A percentile compares a stretch with the other conserved stretches of the same genome.
Evolutionary conservation across 2,113 vertebrate genomes (phyloP).

Genomic region (Triplophysa siluroides): DNA sequence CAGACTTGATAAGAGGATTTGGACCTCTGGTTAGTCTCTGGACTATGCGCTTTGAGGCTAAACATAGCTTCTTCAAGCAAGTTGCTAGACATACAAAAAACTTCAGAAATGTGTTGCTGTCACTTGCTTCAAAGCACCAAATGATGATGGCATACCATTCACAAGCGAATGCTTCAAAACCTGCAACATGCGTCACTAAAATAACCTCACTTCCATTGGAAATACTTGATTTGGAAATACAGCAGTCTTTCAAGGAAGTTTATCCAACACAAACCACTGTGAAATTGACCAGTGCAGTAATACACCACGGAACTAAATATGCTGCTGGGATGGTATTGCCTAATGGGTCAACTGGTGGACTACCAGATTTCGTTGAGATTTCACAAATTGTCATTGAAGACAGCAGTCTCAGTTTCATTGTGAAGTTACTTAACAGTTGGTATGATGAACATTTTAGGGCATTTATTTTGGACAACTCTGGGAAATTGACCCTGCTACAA

Average conservation of each 20-base stretch:
- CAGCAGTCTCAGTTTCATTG: not conserved
- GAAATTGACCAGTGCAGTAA: too few relatives aligned
- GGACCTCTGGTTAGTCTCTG: too few relatives aligned
- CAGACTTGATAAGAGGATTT: too few relatives aligned
- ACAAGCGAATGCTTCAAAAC: conserved; percentile 18
- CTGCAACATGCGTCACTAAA: conserved; percentile 25
- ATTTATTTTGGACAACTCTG: not conserved
- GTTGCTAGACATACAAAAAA: not conserved
- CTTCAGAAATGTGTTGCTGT: conserved; percentile 6
- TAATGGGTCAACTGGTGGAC: too few relatives aligned
- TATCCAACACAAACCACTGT: too few relatives aligned
- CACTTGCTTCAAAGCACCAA: conserved; percentile 13
- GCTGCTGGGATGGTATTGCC: too few relatives aligned
- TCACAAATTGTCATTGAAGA: not conserved
- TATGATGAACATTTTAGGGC: conserved; percentile 21
- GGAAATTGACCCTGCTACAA: not conserved
- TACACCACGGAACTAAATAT: too few relatives aligned
- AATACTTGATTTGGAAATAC: not conserved
- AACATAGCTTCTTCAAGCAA: too few relatives aligned
- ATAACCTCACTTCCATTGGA: not conserved
- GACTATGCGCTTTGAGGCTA: too few relatives aligned
- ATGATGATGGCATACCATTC: conserved; percentile 16
- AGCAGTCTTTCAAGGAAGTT: conserved; percentile 20
- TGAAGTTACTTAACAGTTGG: conserved; percentile 20
- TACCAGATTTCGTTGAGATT: conserved; percentile 13